Evolutionary conservation across 64 coral and sea anemone genomes (phyloP).

Genomic region (Porites lutea): DNA sequence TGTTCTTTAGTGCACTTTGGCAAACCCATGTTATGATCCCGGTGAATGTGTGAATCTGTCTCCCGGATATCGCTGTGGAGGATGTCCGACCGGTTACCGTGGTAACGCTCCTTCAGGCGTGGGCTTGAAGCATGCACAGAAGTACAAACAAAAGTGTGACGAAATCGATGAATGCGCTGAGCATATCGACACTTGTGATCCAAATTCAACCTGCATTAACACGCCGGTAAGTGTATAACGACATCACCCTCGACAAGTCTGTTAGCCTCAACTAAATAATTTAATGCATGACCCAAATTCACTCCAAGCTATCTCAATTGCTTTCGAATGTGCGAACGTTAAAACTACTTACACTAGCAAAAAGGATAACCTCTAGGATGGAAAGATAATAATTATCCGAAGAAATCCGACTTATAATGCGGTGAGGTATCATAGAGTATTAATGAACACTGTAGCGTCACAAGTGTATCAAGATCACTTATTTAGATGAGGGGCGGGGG

Average conservation of each 20-base stretch:
- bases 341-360: too few species aligned
- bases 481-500: too few species aligned
- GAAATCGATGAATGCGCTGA: conserved; percentile 96
- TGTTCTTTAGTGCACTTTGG: conserved; percentile 68
- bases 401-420: too few species aligned
- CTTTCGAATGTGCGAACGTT: too few species aligned
- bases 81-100: conserved; percentile 91
- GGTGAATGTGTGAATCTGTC: conserved; percentile 77
- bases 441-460: too few species aligned
- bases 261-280: background rate
- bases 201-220: conserved; percentile 92
- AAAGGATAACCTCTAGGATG: too few species aligned
- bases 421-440: too few species aligned
- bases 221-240: conserved; percentile 64
- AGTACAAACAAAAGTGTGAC: conserved; percentile 81
- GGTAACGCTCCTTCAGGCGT: conserved; percentile 95
- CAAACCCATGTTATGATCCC: conserved; percentile 78
- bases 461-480: too few species aligned
- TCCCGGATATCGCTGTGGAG: conserved; percentile 94
- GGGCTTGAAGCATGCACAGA: conserved; percentile 78
- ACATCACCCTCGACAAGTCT: background rate
- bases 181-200: conserved; percentile 80
- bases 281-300: too few species aligned
- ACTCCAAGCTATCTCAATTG: too few species aligned
- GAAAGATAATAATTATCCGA: too few species aligned